These are phyloP conservation scores for Acanthochromis polyacanthus DNA, from an alignment of 2,113 vertebrate genomes.

Conservation along the genomic window DNA sequence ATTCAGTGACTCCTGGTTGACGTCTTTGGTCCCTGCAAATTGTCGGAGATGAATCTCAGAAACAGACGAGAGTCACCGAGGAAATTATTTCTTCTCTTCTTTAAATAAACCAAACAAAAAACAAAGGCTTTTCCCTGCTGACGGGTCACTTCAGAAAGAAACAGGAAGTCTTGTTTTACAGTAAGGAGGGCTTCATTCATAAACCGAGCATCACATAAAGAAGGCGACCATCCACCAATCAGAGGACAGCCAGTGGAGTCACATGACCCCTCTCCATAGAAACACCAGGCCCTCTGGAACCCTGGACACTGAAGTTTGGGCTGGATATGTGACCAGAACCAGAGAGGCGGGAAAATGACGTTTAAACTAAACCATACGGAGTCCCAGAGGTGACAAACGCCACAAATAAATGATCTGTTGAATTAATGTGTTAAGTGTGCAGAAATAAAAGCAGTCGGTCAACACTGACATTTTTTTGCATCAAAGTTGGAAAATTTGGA, in stretches of 20 bases:
- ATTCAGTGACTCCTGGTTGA: background rate
- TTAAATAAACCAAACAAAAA: no score
- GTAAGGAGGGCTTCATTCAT: constrained; percentile 5
- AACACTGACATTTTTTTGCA: no score
- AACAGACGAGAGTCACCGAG: background rate
- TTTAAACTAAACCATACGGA: no score
- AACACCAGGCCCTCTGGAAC: background rate
- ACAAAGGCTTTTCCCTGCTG: no score
- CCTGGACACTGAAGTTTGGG: no score
- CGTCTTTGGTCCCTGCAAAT: constrained; percentile 11
- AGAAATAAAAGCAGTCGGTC: no score
- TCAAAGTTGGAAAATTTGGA: no score
- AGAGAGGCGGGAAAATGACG: no score
- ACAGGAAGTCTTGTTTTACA: background rate
- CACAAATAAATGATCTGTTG: no score
- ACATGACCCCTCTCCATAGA: background rate
- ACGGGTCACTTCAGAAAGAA: background rate
- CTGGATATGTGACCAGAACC: no score
- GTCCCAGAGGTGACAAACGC: no score
- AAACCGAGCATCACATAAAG: constrained; percentile 12
- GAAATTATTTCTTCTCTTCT: background rate
- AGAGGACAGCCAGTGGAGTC: constrained; percentile 22
- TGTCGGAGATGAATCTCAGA: background rate
- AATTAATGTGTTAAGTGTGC: no score
- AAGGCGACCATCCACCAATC: constrained; percentile 27